These are phyloP conservation scores for Sarcophaga carnaria DNA, from an alignment of 2,888 invertebrate genomes.

Conservation along the genomic window DNA sequence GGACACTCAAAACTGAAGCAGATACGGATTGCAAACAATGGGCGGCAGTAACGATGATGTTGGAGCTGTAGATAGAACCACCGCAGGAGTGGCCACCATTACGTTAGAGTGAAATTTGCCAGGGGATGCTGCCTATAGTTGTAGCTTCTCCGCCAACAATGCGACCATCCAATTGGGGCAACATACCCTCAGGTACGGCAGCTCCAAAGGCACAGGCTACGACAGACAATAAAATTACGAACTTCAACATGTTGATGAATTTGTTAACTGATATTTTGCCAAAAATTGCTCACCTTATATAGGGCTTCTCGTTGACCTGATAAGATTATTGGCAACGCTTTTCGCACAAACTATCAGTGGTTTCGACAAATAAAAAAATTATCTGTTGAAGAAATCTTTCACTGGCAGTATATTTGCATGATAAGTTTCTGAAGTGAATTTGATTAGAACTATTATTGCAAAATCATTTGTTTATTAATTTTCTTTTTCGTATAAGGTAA, in stretches of 20 bases:
- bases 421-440: too few species aligned
- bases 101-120: conserved; percentile 76
- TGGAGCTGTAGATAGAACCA: conserved; percentile 82
- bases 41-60: conserved; percentile 84
- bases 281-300: too few species aligned
- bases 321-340: too few species aligned
- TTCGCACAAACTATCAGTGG: too few species aligned
- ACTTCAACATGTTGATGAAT: conserved; percentile 68
- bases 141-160: conserved; percentile 77
- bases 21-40: conserved; percentile 82
- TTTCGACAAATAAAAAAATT: too few species aligned
- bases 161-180: conserved; percentile 77
- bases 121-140: conserved; percentile 74
- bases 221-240: conserved; percentile 66
- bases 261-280: too few species aligned
- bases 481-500: too few species aligned
- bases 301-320: too few species aligned
- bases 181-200: conserved; percentile 73
- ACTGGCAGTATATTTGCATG: too few species aligned
- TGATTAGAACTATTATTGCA: too few species aligned
- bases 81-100: conserved; percentile 83
- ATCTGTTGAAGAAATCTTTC: too few species aligned
- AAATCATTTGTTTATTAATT: background rate
- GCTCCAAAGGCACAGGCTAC: conserved; percentile 73
- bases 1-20: conserved; percentile 50